Evolutionary conservation across 2,888 invertebrate species (phyloP).

Genomic region (Aplocera efformata): DNA sequence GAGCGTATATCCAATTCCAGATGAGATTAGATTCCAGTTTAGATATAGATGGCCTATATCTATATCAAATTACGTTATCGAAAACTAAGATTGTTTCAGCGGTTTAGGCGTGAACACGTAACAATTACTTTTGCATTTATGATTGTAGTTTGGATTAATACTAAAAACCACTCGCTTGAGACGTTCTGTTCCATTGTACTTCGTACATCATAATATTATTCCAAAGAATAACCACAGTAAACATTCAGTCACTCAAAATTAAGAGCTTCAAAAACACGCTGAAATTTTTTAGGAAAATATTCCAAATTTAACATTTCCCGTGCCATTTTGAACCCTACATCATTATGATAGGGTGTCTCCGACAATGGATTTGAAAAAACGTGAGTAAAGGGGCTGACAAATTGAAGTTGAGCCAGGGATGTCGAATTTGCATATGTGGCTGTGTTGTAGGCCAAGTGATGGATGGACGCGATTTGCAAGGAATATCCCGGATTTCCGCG

Average conservation of each 20-base stretch:
- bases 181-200: no score
- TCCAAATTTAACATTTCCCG: slow-evolving; percentile 1
- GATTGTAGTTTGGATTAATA: no score
- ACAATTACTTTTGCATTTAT: no score
- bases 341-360: slow-evolving; percentile 21
- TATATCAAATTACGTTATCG: no score
- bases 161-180: no score
- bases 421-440: slow-evolving; percentile 62
- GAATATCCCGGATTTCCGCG: no score
- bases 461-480: slow-evolving; percentile 6
- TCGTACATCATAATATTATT: slow-evolving; percentile 2
- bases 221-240: slow-evolving; percentile 6
- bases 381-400: slow-evolving; percentile 51
- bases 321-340: slow-evolving; percentile 26
- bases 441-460: slow-evolving; percentile 35
- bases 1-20: no score
- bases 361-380: slow-evolving; percentile 31
- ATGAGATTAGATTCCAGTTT: no score
- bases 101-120: no score
- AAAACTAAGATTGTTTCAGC: no score
- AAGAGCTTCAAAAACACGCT: slow-evolving; percentile 25
- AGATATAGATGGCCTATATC: no score
- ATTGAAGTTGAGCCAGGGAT: slow-evolving; percentile 59
- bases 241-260: slow-evolving; percentile 22
- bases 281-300: slow-evolving; percentile 16